Evolutionary conservation across 2,888 invertebrate genomes (phyloP).

Genomic region (Conus canariensis): DNA sequence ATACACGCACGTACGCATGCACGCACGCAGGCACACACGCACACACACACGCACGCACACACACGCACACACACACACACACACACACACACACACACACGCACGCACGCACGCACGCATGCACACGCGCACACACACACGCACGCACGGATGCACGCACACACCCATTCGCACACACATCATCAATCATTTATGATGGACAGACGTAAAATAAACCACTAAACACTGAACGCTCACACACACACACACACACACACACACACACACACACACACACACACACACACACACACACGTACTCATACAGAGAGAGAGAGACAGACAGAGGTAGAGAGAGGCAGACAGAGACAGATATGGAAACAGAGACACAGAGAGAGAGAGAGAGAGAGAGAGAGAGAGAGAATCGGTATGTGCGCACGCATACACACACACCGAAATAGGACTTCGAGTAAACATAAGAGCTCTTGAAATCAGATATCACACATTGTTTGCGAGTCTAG

Average conservation of each 20-base stretch:
- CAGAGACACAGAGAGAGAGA: too few species aligned
- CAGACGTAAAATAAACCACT: not conserved
- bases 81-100: not conserved
- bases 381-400: too few species aligned
- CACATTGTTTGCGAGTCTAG: too few species aligned
- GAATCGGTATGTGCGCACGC: not conserved
- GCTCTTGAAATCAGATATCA: too few species aligned
- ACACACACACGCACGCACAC: not conserved
- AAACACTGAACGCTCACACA: not conserved
- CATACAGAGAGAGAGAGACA: not conserved
- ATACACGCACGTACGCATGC: not conserved
- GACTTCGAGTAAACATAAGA: too few species aligned
- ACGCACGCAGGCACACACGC: too few species aligned
- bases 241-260: not conserved
- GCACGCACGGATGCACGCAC: not conserved
- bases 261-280: not conserved
- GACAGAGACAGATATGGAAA: not conserved
- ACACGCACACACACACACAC: not conserved
- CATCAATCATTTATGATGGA: not conserved
- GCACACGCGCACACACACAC: not conserved
- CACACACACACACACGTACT: conserved; percentile 9
- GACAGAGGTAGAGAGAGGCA: not conserved
- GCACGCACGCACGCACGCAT: not conserved
- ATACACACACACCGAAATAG: not conserved
- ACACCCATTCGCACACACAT: not conserved